phyloP scores from a whole-genome alignment of 2,113 vertebrate species.

The Psilopsiagon aurifrons region DNA sequence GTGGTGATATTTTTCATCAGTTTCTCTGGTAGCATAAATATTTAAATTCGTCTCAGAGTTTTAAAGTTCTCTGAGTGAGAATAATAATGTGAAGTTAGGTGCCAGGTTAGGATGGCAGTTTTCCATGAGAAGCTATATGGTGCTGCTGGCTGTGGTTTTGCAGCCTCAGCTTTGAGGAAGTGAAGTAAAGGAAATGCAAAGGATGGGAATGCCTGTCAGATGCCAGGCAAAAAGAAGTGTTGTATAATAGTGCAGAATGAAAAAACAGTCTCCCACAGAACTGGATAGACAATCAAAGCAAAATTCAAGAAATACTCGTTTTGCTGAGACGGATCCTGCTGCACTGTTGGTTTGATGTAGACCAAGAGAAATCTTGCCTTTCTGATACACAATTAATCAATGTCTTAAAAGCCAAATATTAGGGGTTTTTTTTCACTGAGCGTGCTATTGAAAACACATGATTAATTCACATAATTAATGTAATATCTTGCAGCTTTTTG shows the following conservation, averaged over 20 bases:
- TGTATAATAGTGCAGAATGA: neutral
- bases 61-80: neutral
- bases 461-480: neutral
- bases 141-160: constrained; percentile 56
- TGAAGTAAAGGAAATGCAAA: neutral
- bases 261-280: neutral
- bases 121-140: constrained; percentile 37
- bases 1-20: constrained; percentile 6
- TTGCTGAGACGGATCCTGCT: constrained; percentile 21
- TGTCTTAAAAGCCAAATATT: constrained; percentile 9
- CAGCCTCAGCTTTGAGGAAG: constrained; percentile 46
- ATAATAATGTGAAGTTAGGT: neutral
- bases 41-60: constrained; percentile 35
- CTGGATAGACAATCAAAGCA: neutral
- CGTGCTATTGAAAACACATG: neutral
- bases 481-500: neutral
- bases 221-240: constrained; percentile 52
- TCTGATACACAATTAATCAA: neutral
- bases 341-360: neutral
- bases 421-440: neutral
- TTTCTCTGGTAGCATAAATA: constrained; percentile 29
- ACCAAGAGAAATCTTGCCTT: constrained; percentile 27
- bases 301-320: constrained; percentile 16
- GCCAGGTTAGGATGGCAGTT: constrained; percentile 35
- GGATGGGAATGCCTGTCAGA: constrained; percentile 26